These are phyloP conservation scores for Candoia aspera DNA, from an alignment of 2,113 vertebrate species.

Conservation along the genomic window DNA sequence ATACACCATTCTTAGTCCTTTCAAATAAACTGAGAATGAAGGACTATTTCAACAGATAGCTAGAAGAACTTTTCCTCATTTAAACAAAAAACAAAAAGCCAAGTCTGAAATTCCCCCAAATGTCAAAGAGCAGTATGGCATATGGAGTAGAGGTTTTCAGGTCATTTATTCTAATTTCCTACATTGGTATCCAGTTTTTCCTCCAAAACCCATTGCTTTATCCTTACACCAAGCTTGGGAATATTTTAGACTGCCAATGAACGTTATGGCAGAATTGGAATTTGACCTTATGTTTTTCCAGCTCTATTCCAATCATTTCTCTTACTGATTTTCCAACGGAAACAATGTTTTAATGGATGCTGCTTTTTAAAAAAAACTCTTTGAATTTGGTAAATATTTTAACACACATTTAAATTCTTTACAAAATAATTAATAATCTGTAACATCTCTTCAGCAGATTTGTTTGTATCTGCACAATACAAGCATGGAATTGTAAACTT, in stretches of 20 bases:
- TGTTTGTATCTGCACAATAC: slow-evolving; percentile 33
- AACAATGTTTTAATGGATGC: background rate
- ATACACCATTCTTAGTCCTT: background rate
- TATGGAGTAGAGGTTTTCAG: background rate
- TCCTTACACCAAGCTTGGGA: background rate
- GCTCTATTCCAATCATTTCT: background rate
- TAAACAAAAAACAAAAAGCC: background rate
- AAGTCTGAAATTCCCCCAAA: background rate
- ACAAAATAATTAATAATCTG: slow-evolving; percentile 40
- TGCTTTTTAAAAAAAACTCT: background rate
- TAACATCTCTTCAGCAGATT: slow-evolving; percentile 34
- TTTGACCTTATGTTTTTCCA: background rate
- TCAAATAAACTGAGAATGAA: background rate
- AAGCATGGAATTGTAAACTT: slow-evolving; percentile 19
- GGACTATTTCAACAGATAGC: background rate
- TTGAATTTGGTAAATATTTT: background rate
- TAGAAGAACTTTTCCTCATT: background rate
- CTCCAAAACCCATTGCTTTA: background rate
- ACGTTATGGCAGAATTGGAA: background rate
- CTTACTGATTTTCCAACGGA: background rate
- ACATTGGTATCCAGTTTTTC: background rate
- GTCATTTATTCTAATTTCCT: background rate
- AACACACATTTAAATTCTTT: slow-evolving; percentile 1
- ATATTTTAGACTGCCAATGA: background rate
- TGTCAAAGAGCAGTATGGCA: background rate